phyloP scores from a whole-genome alignment of 2,888 invertebrate genomes.

The Acleris laterana region DNA sequence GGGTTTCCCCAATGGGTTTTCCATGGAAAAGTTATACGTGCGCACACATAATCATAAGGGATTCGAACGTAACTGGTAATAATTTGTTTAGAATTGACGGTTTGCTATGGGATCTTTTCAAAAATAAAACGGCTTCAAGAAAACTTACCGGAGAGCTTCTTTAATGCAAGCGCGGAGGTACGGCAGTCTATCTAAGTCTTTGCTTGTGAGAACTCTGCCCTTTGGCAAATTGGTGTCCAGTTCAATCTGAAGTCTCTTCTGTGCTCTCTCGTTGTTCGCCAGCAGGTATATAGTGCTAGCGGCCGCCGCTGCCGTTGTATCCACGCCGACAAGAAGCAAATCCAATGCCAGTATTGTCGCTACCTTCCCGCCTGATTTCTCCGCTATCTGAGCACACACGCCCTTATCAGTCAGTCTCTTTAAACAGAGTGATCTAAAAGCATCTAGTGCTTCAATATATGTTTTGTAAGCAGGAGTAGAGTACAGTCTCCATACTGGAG shows the following conservation, averaged over 20 bases:
- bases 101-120: not conserved
- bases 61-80: conserved; percentile 2
- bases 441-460: conserved; percentile 88
- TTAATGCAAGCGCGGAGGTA: conserved; percentile 91
- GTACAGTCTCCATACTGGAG: conserved; percentile 90
- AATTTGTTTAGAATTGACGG: conserved; percentile 5
- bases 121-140: not conserved
- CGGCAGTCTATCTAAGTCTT: conserved; percentile 86
- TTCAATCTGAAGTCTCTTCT: conserved; percentile 86
- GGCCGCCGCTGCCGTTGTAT: conserved; percentile 91
- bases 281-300: conserved; percentile 90
- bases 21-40: conserved; percentile 24
- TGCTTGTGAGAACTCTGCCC: conserved; percentile 82
- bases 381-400: conserved; percentile 72
- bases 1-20: conserved; percentile 32
- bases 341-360: conserved; percentile 91
- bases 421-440: conserved; percentile 86
- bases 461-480: conserved; percentile 88
- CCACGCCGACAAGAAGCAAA: conserved; percentile 91
- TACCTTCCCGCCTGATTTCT: conserved; percentile 66
- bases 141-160: conserved; percentile 87
- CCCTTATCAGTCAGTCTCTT: conserved; percentile 74
- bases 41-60: conserved; percentile 21
- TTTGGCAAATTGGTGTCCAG: conserved; percentile 83
- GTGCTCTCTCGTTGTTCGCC: conserved; percentile 88